Conservation (phyloP, 1,140 invertebrate species). For the Drosophila willistoni region DNA sequence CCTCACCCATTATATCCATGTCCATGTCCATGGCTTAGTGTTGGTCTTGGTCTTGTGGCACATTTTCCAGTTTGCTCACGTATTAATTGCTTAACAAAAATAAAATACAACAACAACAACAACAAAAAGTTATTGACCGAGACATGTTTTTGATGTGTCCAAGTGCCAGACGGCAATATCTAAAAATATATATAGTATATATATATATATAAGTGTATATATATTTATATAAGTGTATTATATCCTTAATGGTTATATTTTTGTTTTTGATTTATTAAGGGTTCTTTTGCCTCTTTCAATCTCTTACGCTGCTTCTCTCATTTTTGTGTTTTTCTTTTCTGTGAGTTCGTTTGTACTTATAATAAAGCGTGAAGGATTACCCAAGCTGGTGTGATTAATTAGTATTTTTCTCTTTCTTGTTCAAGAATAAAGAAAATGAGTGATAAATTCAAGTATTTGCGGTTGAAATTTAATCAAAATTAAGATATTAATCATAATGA, state of each 20-base stretch:
- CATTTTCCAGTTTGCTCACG: constrained; percentile 78
- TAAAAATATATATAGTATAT: constrained; percentile 23
- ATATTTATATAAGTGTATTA: constrained; percentile 10
- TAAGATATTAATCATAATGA: constrained; percentile 8
- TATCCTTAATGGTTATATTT: constrained; percentile 53
- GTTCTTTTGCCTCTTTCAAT: neutral
- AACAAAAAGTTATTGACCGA: constrained; percentile 64
- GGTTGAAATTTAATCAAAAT: constrained; percentile 8
- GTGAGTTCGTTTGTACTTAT: constrained; percentile 1
- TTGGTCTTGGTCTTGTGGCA: constrained; percentile 29
- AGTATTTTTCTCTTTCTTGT: neutral
- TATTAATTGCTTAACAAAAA: constrained; percentile 75
- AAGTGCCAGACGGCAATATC: constrained; percentile 24
- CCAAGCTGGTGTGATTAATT: constrained; percentile 9
- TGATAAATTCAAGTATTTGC: constrained; percentile 8
- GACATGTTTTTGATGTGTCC: constrained; percentile 72
- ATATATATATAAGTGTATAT: neutral
- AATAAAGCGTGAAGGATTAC: constrained; percentile 11
- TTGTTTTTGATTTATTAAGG: constrained; percentile 60
- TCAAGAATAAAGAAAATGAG: neutral
- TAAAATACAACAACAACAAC: constrained; percentile 32
- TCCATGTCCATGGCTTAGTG: constrained; percentile 5
- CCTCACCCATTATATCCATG: neutral
- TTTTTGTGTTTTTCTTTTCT: neutral
- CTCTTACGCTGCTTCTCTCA: neutral